Conservation (phyloP, 2,797 vertebrate genomes). For the Acrossocheilus wenchowensis region DNA sequence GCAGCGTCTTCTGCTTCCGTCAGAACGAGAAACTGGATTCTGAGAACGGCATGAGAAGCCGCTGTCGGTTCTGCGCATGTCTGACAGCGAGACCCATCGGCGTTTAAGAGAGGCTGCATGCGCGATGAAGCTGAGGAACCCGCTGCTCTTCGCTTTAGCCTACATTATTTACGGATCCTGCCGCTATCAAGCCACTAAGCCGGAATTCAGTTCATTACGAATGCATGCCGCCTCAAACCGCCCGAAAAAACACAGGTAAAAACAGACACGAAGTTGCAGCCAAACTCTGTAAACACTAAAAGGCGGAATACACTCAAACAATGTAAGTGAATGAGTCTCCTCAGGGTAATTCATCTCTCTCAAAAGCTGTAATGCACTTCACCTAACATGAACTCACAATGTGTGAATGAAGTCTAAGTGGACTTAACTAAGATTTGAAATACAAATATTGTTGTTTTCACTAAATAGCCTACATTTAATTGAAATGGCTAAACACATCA, state of each 20-base stretch:
- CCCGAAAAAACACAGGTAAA: slow-evolving; percentile 62
- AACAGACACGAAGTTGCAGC: not conserved
- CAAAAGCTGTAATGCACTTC: slow-evolving; percentile 15
- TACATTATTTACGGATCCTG: slow-evolving; percentile 80
- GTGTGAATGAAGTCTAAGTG: not conserved
- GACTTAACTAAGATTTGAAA: not conserved
- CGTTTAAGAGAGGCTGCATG: slow-evolving; percentile 46
- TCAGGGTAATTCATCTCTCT: not conserved
- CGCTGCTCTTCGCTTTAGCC: slow-evolving; percentile 68
- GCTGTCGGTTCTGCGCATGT: slow-evolving; percentile 29
- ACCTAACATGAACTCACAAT: not conserved
- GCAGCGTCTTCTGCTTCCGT: not conserved
- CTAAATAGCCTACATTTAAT: not conserved
- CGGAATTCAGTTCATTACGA: slow-evolving; percentile 77
- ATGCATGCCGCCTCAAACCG: slow-evolving; percentile 72
- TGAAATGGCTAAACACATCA: not conserved
- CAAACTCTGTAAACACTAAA: slow-evolving; percentile 10
- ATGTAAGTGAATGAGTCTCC: not conserved
- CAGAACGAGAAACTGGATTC: slow-evolving; percentile 13
- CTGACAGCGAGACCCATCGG: not conserved
- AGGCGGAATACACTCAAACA: not conserved
- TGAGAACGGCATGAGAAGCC: not conserved
- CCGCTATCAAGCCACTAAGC: slow-evolving; percentile 76
- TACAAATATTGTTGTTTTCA: not conserved
- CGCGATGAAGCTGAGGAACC: slow-evolving; percentile 59